Evolutionary conservation across 2,113 vertebrate genomes (phyloP).

Genomic region (Rhodinocichla rosea): DNA sequence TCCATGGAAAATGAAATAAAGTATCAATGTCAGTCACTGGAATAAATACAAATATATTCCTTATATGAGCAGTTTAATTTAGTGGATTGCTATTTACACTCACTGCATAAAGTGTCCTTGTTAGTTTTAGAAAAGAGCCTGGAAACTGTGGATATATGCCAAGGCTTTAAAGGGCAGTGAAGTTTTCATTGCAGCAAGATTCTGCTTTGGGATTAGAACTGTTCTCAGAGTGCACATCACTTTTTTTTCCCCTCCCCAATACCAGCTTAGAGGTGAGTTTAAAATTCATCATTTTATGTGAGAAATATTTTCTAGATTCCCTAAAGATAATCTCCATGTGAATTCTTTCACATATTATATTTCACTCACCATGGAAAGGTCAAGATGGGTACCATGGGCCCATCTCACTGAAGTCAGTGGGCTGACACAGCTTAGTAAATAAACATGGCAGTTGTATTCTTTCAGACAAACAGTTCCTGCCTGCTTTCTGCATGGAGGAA

Average conservation of each 20-base stretch:
- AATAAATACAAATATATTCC: background rate
- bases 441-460: background rate
- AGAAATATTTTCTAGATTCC: background rate
- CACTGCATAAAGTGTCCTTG: background rate
- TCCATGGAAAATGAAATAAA: constrained; percentile 23
- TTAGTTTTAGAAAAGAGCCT: constrained; percentile 17
- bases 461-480: background rate
- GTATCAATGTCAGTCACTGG: background rate
- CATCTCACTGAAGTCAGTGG: background rate
- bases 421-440: background rate
- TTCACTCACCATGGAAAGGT: background rate
- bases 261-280: background rate
- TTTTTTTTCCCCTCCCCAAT: rapidly evolving
- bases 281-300: background rate
- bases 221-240: background rate
- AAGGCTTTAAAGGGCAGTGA: constrained; percentile 39
- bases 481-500: background rate
- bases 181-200: constrained; percentile 15
- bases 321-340: background rate
- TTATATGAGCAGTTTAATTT: background rate
- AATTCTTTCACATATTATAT: background rate
- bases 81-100: background rate
- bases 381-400: background rate
- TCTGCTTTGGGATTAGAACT: background rate
- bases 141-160: constrained; percentile 9